These are phyloP conservation scores for Karalla daura DNA, from an alignment of 2,797 vertebrate species.

Conservation along the genomic window DNA sequence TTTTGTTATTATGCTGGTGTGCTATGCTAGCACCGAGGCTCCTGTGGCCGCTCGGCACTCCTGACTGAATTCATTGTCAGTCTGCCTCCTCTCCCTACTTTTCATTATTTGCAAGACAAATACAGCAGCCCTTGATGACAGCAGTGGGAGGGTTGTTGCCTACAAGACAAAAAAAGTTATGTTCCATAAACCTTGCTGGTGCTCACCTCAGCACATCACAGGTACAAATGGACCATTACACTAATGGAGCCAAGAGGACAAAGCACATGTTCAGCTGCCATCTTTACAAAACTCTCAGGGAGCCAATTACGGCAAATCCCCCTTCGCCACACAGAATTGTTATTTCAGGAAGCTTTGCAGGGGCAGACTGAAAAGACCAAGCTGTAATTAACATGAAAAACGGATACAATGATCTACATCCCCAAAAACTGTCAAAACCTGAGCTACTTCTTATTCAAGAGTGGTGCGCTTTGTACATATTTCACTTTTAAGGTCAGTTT, in stretches of 20 bases:
- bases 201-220: constrained; percentile 62
- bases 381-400: constrained; percentile 31
- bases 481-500: neutral
- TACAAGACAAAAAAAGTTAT: constrained; percentile 38
- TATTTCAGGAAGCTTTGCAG: constrained; percentile 29
- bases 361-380: constrained; percentile 6
- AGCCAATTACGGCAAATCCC: constrained; percentile 69
- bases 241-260: constrained; percentile 63
- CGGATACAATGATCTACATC: constrained; percentile 17
- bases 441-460: constrained; percentile 18
- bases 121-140: constrained; percentile 20
- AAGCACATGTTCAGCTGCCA: constrained; percentile 67
- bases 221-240: constrained; percentile 68
- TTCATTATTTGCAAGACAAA: constrained; percentile 1
- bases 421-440: constrained; percentile 1
- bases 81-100: neutral
- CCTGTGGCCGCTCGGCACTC: neutral
- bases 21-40: neutral
- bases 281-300: constrained; percentile 60
- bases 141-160: constrained; percentile 41
- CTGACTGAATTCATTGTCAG: constrained; percentile 8
- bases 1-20: neutral
- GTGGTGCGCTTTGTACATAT: constrained; percentile 14
- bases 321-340: constrained; percentile 23
- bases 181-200: constrained; percentile 53